Evolutionary conservation across 2,797 vertebrate genomes (phyloP), one percentile per base, ranked within the genome.

Genomic region (Lagocephalus sceleratus): DNA sequence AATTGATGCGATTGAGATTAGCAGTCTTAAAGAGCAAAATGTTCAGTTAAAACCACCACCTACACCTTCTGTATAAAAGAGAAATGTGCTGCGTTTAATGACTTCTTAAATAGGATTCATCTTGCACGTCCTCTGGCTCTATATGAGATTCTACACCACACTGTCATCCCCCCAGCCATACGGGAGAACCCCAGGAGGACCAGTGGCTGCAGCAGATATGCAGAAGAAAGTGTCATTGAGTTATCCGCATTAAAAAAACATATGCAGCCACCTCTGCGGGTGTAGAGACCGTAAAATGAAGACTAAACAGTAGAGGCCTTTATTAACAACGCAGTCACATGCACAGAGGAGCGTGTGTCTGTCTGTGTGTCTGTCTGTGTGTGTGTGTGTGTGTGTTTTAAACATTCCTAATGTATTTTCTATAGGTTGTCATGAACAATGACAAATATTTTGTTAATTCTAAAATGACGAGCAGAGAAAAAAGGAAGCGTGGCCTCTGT

Each of bases 201-300:
- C 39, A 39, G 63, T 48, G 21, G 35, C 44, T 47, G 57, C 52
- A 61, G 46, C 56, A 63, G 63, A 20, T 35, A 69, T 64, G 54
- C 68, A 47, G 40, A 49, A 51, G 60, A 60, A 71, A 73, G 51
- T 51, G 55, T 38, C 58, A 59, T 39, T 41, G 46, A 68, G 61
- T 43, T 69, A 68, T 63, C 59, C 62, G 57, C 57, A 57, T 19
- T 29, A 60, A 69, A 57, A 63, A 66, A 66, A 44, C 47, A 62
- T 17, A 65, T 35, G 55, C 60, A 71, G 42, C 52, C 49, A 52
- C 54, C 15, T 47, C 51, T 54, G 66, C 2, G 41, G n/a, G 6
- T 20, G 41, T 19, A 1, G 3, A 20, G 19, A 19, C 17, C 19
- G 20, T n/a, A 26, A 26, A 26, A 8, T 26, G 25, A 26, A 26